Percentiles rank a stretch among this genome's conserved stretches.
Conservation (phyloP, 2,797 vertebrate genomes). For the Notolabrus celidotus region DNA sequence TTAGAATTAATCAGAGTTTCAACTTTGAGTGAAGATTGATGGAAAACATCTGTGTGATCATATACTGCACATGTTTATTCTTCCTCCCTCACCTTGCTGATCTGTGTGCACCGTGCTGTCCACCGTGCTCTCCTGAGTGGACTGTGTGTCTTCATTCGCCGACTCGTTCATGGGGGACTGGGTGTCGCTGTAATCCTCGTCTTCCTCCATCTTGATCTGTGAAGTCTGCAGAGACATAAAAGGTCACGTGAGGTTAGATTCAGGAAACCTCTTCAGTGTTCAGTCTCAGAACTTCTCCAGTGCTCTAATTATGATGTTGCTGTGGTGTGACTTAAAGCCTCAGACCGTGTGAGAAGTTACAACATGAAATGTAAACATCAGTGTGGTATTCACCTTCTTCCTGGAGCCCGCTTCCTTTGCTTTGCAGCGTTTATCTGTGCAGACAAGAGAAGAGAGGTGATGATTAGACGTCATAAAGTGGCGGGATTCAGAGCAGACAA, state of each 20-base stretch:
- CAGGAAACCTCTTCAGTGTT: too few species aligned
- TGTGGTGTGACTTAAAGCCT: too few species aligned
- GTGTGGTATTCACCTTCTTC: slow-evolving; percentile 84
- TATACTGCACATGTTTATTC: too few species aligned
- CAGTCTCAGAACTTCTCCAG: too few species aligned
- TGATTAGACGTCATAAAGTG: not conserved
- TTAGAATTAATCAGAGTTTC: not conserved
- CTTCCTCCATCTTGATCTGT: slow-evolving; percentile 79
- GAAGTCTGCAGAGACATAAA: slow-evolving; percentile 26
- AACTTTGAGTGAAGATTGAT: not conserved
- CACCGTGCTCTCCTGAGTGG: slow-evolving; percentile 86
- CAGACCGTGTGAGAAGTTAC: too few species aligned
- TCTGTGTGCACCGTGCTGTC: slow-evolving; percentile 82
- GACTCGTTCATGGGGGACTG: slow-evolving; percentile 44
- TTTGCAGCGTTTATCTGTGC: slow-evolving; percentile 87
- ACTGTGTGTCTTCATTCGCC: slow-evolving; percentile 23
- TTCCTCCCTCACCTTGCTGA: slow-evolving; percentile 38
- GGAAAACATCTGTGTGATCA: too few species aligned
- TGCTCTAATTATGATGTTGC: too few species aligned
- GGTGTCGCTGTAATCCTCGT: slow-evolving; percentile 74
- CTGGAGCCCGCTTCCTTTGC: slow-evolving; percentile 80
- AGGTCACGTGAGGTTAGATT: not conserved
- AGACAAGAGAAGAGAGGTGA: slow-evolving; percentile 23
- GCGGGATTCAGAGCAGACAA: not conserved
- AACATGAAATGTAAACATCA: too few species aligned